Evolutionary conservation across 2,797 vertebrate genomes (phyloP).

Genomic region (Clarias laeviceps): DNA sequence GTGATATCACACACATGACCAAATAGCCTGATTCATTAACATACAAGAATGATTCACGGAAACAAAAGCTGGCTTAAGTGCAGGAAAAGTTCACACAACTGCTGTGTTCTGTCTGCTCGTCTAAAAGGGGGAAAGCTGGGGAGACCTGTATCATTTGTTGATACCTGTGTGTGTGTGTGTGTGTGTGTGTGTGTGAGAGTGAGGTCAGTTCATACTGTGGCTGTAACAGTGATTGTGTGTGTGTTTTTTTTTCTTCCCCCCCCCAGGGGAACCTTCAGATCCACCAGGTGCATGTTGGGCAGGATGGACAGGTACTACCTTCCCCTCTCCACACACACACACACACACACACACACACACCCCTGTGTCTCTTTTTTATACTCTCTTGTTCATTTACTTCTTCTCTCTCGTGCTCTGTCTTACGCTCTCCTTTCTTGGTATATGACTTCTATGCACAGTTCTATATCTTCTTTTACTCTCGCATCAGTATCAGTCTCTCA

Average conservation of each 20-base stretch:
- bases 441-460: no score
- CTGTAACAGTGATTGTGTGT: conserved; percentile 48
- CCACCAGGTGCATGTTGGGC: conserved; percentile 96
- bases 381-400: background rate
- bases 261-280: conserved; percentile 96
- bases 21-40: conserved; percentile 1
- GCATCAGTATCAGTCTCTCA: no score
- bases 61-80: background rate
- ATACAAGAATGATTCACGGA: background rate
- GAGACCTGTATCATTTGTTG: no score
- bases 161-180: background rate
- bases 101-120: background rate
- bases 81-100: background rate
- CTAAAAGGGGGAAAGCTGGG: no score
- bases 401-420: background rate
- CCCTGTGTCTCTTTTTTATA: background rate
- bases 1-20: background rate
- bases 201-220: background rate
- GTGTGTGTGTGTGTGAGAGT: background rate
- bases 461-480: background rate
- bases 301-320: conserved; percentile 95
- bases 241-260: conserved; percentile 36
- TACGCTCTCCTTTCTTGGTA: no score
- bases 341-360: no score
- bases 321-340: background rate